phyloP scores from a whole-genome alignment of 53 echinoderm and acorn worm species.

The Crossaster papposus region DNA sequence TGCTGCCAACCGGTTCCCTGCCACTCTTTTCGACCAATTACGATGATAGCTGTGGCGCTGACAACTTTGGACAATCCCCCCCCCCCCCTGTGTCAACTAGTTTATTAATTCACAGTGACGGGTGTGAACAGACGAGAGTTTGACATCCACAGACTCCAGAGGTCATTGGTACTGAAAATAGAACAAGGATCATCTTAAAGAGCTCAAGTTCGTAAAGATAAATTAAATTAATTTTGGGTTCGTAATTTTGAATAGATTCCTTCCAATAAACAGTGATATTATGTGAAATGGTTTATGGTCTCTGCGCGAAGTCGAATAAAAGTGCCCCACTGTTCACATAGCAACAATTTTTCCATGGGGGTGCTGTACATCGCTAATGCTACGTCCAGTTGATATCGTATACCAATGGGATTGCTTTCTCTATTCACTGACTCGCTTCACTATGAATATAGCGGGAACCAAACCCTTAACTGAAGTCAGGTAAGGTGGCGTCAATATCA shows the following conservation, averaged over 20 bases:
- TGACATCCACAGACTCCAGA: constrained; percentile 5
- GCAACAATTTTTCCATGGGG: no score
- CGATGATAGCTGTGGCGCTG: not conserved
- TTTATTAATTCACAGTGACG: constrained; percentile 57
- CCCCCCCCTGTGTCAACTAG: constrained; percentile 47
- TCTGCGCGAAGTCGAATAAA: no score
- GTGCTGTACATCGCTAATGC: no score
- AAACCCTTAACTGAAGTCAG: no score
- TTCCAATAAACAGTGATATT: no score
- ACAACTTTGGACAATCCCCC: constrained; percentile 33
- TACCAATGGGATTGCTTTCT: no score
- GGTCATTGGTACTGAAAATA: constrained; percentile 32
- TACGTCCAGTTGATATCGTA: no score
- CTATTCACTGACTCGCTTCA: no score
- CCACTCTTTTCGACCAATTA: not conserved
- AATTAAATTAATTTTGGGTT: not conserved
- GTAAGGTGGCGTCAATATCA: no score
- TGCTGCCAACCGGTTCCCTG: not conserved
- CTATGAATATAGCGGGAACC: no score
- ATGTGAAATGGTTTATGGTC: no score
- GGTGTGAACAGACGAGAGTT: constrained; percentile 24
- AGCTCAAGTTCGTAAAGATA: not conserved
- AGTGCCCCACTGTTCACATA: no score
- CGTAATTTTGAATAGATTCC: not conserved
- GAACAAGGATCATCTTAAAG: constrained; percentile 4